Percentiles rank a stretch among this genome's conserved stretches.
Evolutionary conservation across 2,113 vertebrate species (phyloP).

Genomic region (Anser cygnoides): DNA sequence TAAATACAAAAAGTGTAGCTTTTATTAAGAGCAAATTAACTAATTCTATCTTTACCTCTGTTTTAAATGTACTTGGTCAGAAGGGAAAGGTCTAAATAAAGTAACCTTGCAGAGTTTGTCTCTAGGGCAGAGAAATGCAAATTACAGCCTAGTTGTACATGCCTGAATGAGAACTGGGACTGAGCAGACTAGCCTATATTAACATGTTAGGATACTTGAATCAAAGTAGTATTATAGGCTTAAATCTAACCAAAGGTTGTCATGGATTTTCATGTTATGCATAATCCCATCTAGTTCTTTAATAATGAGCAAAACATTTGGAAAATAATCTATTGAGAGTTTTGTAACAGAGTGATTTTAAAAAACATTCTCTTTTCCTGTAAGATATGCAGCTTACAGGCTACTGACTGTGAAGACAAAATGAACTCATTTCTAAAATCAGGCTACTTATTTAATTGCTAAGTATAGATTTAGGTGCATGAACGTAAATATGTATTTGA

Average conservation of each 20-base stretch:
- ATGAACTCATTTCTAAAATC: not conserved
- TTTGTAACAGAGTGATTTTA: not conserved
- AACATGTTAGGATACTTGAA: not conserved
- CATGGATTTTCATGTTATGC: not conserved
- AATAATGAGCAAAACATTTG: not conserved
- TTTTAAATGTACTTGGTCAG: not conserved
- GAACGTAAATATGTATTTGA: not conserved
- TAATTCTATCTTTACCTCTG: not conserved
- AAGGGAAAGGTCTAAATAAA: constrained; percentile 34
- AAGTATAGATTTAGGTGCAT: not conserved
- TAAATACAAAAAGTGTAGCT: not conserved
- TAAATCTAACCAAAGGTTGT: not conserved
- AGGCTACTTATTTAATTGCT: not conserved
- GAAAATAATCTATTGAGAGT: not conserved
- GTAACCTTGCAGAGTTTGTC: not conserved
- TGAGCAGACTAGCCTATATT: not conserved
- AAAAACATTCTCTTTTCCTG: not conserved
- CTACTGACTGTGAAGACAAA: not conserved
- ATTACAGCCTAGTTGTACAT: not conserved
- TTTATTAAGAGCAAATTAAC: not conserved
- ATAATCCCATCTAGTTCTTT: not conserved
- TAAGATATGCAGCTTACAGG: not conserved
- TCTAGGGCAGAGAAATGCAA: not conserved
- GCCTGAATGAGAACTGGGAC: not conserved
- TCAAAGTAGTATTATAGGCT: not conserved